phyloP scores from a whole-genome alignment of 30 jellyfish, hydroid and myxozoan genomes.

The Sanderia malayensis region DNA sequence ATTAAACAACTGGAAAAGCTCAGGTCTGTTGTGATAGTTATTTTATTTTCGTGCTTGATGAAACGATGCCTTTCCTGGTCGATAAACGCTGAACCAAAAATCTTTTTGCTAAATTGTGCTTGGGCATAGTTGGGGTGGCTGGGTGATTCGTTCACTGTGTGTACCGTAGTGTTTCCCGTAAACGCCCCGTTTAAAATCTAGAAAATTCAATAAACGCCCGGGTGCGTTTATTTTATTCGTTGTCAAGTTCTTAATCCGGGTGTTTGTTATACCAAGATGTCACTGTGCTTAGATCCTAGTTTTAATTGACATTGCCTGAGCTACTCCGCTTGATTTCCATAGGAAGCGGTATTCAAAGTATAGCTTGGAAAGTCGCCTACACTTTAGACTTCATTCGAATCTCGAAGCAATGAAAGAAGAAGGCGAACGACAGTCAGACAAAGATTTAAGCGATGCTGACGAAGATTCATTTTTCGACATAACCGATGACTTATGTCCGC shows the following conservation, averaged over 20 bases:
- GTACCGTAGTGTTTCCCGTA: too few species aligned
- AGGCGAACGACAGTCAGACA: not conserved
- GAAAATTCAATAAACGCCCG: not conserved
- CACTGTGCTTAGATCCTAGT: too few species aligned
- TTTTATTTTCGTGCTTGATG: too few species aligned
- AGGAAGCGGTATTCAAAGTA: slow-evolving; percentile 75
- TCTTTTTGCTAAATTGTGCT: too few species aligned
- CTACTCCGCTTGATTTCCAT: not conserved
- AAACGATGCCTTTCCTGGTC: too few species aligned
- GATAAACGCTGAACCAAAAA: too few species aligned
- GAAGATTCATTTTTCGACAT: slow-evolving; percentile 67
- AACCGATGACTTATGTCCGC: slow-evolving; percentile 17
- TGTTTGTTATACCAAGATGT: too few species aligned
- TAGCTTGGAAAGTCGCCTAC: slow-evolving; percentile 86
- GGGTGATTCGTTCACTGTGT: too few species aligned
- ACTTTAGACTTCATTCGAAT: slow-evolving; percentile 85
- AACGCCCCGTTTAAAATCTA: not conserved
- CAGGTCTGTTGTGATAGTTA: slow-evolving; percentile 46
- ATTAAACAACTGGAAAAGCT: slow-evolving; percentile 68
- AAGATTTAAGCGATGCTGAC: slow-evolving; percentile 20
- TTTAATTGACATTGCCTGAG: not conserved
- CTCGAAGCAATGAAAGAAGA: slow-evolving; percentile 63
- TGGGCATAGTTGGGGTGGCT: too few species aligned
- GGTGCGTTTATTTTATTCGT: not conserved
- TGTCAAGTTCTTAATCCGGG: not conserved